These are phyloP conservation scores for Eulacestoma nigropectus DNA, from an alignment of 2,113 vertebrate genomes.

Conservation along the genomic window DNA sequence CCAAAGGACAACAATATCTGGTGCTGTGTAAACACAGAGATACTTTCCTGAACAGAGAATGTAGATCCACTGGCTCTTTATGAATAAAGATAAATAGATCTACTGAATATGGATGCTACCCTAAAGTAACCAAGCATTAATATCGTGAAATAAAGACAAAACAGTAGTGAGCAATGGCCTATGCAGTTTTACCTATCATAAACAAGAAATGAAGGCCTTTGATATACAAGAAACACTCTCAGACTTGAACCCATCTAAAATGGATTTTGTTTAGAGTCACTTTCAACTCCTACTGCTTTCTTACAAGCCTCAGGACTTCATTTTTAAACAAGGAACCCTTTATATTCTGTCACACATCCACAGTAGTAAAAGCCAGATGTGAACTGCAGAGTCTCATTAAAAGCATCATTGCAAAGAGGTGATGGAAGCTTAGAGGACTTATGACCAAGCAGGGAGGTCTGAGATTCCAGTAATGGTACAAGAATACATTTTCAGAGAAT, in stretches of 20 bases:
- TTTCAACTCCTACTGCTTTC: constrained; percentile 47
- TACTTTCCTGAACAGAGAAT: background rate
- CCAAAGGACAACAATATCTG: background rate
- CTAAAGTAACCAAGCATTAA: background rate
- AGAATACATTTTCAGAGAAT: background rate
- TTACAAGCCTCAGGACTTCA: constrained; percentile 56
- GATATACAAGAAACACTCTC: constrained; percentile 20
- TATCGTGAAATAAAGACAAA: background rate
- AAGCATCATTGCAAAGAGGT: constrained; percentile 51
- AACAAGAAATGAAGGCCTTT: constrained; percentile 53
- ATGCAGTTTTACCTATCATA: background rate
- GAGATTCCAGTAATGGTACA: constrained; percentile 18
- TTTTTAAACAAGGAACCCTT: constrained; percentile 67
- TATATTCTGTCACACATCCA: constrained; percentile 55
- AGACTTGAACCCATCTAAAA: constrained; percentile 61
- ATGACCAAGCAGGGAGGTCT: constrained; percentile 58
- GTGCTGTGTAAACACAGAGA: background rate
- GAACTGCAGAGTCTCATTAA: constrained; percentile 61
- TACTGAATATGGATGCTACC: background rate
- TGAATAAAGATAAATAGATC: background rate
- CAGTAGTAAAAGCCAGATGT: constrained; percentile 67
- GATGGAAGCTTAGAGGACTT: constrained; percentile 64
- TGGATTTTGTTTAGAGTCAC: constrained; percentile 68
- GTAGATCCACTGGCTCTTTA: background rate
- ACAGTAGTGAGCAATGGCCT: background rate